These are phyloP conservation scores for Rhea americana DNA, from an alignment of 2,113 vertebrate species.

Conservation along the genomic window DNA sequence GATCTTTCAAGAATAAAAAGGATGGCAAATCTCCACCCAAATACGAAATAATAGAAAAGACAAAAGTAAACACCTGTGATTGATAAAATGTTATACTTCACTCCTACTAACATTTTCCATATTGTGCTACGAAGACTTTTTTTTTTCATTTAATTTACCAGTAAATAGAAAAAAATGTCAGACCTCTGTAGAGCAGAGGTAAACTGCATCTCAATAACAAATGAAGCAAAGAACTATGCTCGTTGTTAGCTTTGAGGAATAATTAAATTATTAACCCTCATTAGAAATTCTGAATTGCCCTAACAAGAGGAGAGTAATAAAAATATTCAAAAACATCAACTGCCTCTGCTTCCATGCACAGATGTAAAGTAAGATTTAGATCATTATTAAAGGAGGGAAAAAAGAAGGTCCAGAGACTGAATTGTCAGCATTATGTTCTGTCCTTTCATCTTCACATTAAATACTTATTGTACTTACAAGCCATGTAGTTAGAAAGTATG, in stretches of 20 bases:
- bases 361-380: background rate
- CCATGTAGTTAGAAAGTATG: conserved; percentile 16
- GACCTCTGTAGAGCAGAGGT: background rate
- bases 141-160: background rate
- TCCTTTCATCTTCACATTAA: conserved; percentile 39
- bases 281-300: background rate
- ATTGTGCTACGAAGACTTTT: background rate
- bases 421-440: conserved; percentile 8
- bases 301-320: background rate
- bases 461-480: conserved; percentile 39
- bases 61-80: background rate
- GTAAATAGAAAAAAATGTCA: background rate
- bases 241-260: background rate
- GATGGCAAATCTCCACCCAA: background rate
- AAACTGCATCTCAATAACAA: background rate
- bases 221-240: background rate
- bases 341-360: background rate
- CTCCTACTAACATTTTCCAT: background rate
- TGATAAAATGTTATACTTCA: background rate
- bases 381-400: background rate
- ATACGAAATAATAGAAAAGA: background rate
- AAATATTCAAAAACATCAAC: background rate
- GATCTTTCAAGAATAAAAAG: background rate
- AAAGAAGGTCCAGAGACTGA: conserved; percentile 15
- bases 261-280: background rate